Base-by-base conservation (phyloP, 1,140 invertebrate species). In the Caenorhabditis brenneri region DNA sequence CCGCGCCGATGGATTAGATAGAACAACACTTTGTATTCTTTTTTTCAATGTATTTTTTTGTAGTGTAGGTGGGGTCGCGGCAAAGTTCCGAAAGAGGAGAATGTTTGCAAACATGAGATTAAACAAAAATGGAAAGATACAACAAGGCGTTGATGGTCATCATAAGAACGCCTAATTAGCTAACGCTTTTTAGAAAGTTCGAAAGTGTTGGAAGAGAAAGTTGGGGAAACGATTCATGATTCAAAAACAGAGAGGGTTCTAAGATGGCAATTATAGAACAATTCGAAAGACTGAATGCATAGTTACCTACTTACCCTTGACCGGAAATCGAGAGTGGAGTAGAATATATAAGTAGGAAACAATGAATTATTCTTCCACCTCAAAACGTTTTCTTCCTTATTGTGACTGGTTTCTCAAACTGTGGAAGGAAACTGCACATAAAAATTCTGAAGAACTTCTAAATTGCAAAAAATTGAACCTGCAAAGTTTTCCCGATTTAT, bases 61-160 rank as follows among this genome's bases (percentile, higher is more conserved):
- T 74, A 42, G 12, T 31, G 65, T 74, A 24, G 36, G 36, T 42
- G 36, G 65, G 36, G 27, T 31, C n/a, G 22, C 12, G 31, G 16
- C 15, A 9, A 33, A 9, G 58, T 65, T 12, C 36, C 36, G 19
- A 42, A 42, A 74, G 29, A 42, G 65, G n/a, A 42, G 24, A n/a
- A 6, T 39, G 42, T 42, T 74, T 74, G 65, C 65, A 74, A 74
- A 74, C 36, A 36, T 65, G 1, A 42, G 65, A 74, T 74, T 74
- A 74, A 39, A 74, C 65, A 74, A 74, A 74, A 74, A 74, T 74
- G 65, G 65, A 74, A 42, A 65, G 31, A 65, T 65, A 27, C 55
- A 65, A 74, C 24, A 39, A 65, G 33, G 33, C 29, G 65, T 46
- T 24, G n/a, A 42, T 24, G 65, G 65, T 42, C 65, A 74, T 74